phyloP scores from a whole-genome alignment of 2,797 vertebrate species.

The Octomys mimax region DNA sequence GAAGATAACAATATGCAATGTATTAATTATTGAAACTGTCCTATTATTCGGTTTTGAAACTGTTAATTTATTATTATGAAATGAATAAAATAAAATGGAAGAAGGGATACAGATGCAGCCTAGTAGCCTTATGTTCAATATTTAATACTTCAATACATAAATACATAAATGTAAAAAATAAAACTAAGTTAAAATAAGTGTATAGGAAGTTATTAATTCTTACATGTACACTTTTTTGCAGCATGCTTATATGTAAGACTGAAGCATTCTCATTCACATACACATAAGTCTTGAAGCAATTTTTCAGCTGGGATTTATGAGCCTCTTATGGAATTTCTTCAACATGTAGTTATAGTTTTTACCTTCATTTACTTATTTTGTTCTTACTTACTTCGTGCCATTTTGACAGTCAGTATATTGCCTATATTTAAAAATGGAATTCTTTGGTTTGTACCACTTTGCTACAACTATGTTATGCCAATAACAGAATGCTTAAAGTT shows the following conservation, averaged over 20 bases:
- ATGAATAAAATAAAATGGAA: neutral
- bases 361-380: neutral
- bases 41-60: no score
- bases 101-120: neutral
- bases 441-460: neutral
- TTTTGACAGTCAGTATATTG: neutral
- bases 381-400: neutral
- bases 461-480: neutral
- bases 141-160: neutral
- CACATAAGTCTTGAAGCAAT: neutral
- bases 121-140: neutral
- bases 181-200: neutral
- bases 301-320: neutral
- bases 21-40: no score
- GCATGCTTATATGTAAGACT: neutral
- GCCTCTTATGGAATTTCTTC: neutral
- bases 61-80: no score
- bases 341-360: neutral
- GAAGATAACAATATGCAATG: no score
- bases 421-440: slow-evolving; percentile 6
- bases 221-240: neutral
- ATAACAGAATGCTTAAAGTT: neutral
- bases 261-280: neutral
- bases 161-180: neutral
- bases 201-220: neutral